Evolutionary conservation across 2,797 vertebrate genomes (phyloP), one percentile per base, ranked within the genome.

Genomic region (Pseudomugil gertrudae): DNA sequence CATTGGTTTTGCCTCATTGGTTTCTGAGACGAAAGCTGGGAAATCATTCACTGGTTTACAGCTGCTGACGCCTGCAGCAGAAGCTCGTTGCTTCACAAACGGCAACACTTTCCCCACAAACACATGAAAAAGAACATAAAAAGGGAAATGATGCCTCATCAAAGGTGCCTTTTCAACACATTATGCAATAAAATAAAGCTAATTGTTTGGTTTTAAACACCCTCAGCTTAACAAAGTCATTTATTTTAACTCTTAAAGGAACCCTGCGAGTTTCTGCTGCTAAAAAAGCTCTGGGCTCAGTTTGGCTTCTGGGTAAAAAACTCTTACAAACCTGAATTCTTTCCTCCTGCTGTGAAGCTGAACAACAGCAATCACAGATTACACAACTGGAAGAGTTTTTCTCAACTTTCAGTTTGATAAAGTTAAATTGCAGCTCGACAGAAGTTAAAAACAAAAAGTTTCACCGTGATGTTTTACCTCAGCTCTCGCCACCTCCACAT

Each of bases 401-500:
- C n/a, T n/a, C 38, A 43, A 43, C 17, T 19, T 43, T 43, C 14
- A 2, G 6, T 8, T 43, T 19, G 38, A 1, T 43, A 5, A 43
- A 8, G 38, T 15, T 7, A n/a, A 43, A 43, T 43, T 43, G 15
- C 17, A 43, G 38, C 5, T 19, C 19, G 17, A 43, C 38, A 19
- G 38, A 43, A 19, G 17, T 43, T 43, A 43, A 43, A 43, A 43
- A 43, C 19, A 43, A 47, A 23, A 21, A 1, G 10, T 2, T 3
- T 9, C 10, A 47, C n/a, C 23, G 19, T 43, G 17, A 7, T 14
- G 23, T 21, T 61, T 82, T 76, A 93, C 92, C 89, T 95, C 95
- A 0, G 93, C 90, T 53, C 91, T 93, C 24, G 95, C 95, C 43
- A 94, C 94, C 32, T 94, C 92, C 68, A 95, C 92, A 29, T 94